Evolutionary conservation across 2,797 vertebrate genomes (phyloP).

Genomic region (Phoebastria nigripes): DNA sequence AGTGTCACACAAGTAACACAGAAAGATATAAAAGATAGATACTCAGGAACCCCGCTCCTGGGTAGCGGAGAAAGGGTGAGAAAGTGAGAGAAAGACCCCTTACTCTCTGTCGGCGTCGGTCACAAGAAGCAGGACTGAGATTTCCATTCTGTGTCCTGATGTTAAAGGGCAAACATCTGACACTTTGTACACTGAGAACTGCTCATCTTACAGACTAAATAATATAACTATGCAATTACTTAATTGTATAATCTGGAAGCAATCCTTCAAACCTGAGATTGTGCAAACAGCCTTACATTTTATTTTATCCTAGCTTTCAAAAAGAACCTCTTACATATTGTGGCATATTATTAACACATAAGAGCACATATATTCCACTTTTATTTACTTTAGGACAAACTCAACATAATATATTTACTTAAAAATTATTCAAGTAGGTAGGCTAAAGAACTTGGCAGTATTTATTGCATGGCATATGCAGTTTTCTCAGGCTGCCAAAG

Average conservation of each 20-base stretch:
- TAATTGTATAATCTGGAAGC: neutral
- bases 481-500: neutral
- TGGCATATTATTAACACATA: neutral
- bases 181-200: neutral
- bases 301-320: neutral
- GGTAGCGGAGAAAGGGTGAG: neutral
- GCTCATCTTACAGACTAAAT: neutral
- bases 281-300: neutral
- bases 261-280: neutral
- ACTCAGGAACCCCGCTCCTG: neutral
- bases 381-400: neutral
- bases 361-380: neutral
- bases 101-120: neutral
- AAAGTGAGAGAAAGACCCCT: neutral
- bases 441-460: neutral
- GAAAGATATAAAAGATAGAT: neutral
- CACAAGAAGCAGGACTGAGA: neutral
- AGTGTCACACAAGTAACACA: neutral
- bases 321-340: neutral
- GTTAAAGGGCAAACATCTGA: neutral
- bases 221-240: neutral
- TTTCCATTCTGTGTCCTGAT: neutral
- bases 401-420: neutral
- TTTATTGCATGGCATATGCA: neutral
- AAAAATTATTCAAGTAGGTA: neutral